Percentiles rank a stretch among this genome's conserved stretches.
These are phyloP conservation scores for Cecidostiba fungosa DNA, from an alignment of 2,888 invertebrate genomes.

Conservation along the genomic window DNA sequence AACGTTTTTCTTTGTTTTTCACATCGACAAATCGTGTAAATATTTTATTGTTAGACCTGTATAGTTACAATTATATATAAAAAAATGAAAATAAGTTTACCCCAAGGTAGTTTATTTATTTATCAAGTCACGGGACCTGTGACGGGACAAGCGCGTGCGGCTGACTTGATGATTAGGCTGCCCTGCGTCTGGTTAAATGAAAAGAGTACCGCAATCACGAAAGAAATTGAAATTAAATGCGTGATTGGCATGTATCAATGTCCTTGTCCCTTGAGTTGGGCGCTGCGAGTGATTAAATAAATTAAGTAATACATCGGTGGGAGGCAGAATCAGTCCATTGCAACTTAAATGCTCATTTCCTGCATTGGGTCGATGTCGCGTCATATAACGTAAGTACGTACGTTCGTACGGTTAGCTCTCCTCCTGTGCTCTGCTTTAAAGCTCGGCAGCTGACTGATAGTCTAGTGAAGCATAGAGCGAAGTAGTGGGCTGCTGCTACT, in stretches of 20 bases:
- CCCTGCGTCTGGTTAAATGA: constrained; percentile 43
- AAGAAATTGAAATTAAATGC: constrained; percentile 70
- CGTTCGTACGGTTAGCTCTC: neutral
- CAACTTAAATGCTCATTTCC: constrained; percentile 79
- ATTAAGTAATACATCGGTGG: constrained; percentile 73
- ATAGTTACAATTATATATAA: constrained; percentile 12
- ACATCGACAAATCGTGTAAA: constrained; percentile 2
- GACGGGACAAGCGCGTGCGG: neutral
- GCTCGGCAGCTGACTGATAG: constrained; percentile 52
- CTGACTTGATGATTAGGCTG: constrained; percentile 1
- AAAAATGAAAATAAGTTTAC: constrained; percentile 12
- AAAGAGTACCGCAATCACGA: constrained; percentile 55
- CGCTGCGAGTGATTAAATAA: constrained; percentile 74
- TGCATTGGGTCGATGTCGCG: constrained; percentile 69
- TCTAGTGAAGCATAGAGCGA: constrained; percentile 55
- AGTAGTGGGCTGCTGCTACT: neutral
- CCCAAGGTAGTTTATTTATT: constrained; percentile 30
- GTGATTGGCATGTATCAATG: constrained; percentile 76
- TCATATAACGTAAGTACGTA: constrained; percentile 31
- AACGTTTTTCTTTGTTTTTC: constrained; percentile 7
- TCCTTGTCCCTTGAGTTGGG: constrained; percentile 76
- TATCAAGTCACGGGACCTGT: neutral
- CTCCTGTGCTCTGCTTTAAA: constrained; percentile 44
- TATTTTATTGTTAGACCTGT: neutral
- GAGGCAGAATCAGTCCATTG: constrained; percentile 70